These are phyloP conservation scores for Synergus itoensis DNA, from an alignment of 2,888 invertebrate species.

Conservation along the genomic window DNA sequence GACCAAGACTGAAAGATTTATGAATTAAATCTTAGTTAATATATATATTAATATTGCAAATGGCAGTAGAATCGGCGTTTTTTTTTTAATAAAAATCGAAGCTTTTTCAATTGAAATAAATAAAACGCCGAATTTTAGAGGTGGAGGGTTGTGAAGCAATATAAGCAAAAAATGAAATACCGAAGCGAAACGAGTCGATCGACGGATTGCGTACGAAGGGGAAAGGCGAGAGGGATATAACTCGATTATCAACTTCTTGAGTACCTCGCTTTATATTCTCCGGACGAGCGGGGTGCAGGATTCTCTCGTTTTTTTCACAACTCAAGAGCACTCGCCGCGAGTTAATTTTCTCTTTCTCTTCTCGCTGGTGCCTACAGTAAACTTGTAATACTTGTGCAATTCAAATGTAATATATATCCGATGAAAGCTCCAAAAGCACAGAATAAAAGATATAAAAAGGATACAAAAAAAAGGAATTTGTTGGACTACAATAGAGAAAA, in stretches of 20 bases:
- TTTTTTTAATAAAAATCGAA: neutral
- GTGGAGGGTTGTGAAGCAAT: neutral
- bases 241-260: slow-evolving; percentile 62
- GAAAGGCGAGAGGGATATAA: slow-evolving; percentile 53
- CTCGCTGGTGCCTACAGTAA: slow-evolving; percentile 19
- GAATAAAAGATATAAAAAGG: slow-evolving; percentile 2
- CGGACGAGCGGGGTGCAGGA: slow-evolving; percentile 43
- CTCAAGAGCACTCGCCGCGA: slow-evolving; percentile 58
- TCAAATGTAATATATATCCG: slow-evolving; percentile 35
- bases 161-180: slow-evolving; percentile 14
- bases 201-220: slow-evolving; percentile 51
- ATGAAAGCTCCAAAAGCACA: slow-evolving; percentile 26
- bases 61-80: too few species aligned
- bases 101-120: neutral
- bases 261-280: slow-evolving; percentile 61
- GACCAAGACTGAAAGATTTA: too few species aligned
- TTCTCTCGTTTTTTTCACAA: slow-evolving; percentile 53
- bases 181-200: slow-evolving; percentile 45
- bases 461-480: neutral
- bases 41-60: too few species aligned
- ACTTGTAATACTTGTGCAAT: slow-evolving; percentile 26
- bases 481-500: slow-evolving; percentile 18
- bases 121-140: neutral
- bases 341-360: slow-evolving; percentile 61
- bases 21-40: too few species aligned